Base-by-base conservation (phyloP, 2,113 vertebrate species). In the Macrotis lagotis region DNA sequence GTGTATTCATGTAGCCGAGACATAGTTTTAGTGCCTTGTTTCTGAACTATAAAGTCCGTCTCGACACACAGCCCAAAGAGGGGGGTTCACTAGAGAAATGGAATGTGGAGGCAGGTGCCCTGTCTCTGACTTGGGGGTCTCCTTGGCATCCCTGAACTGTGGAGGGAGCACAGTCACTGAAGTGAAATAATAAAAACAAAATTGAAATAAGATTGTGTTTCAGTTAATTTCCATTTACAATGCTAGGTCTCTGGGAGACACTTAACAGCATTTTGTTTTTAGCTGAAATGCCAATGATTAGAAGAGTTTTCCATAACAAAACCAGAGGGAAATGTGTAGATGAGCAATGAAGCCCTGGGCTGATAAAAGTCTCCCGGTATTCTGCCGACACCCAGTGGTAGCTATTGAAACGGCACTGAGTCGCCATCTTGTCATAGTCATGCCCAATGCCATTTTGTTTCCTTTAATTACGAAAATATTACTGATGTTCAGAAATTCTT, bases 141-240 rank as follows among this genome's bases (percentile, higher is more conserved):
- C 94, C 92, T 48, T 88, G 7, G 66, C 92, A 0, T 48, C 83
- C 0, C 0, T 50, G 93, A 96, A 48, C 96, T 94, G 94, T 96
- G 97, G 90, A 50, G 93, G n/a, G 94, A 50, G 55, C 95, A 91
- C 94, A 94, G 96, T 95, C 97, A 12, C 93, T 95, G 26, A 90
- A 3, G 91, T 96, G 94, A 89, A 95, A 93, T 83, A 96, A 83
- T 94, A 91, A 98, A 98, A 90, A 94, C 50, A 3, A 14, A 44
- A 49, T 91, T 96, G 59, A 97, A 97, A 89, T 47, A 51, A 96
- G 97, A 97, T 93, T 97, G 98, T 96, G 97, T 97, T 88, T 95
- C 95, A 94, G 47, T 98, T 98, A 95, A 88, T 98, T 97, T 74
- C 96, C 97, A 95, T 95, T 95, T 92, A 88, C 74, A 96, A 55